Evolutionary conservation across 2,797 vertebrate genomes (phyloP).

Genomic region (Lacerta bilineata): DNA sequence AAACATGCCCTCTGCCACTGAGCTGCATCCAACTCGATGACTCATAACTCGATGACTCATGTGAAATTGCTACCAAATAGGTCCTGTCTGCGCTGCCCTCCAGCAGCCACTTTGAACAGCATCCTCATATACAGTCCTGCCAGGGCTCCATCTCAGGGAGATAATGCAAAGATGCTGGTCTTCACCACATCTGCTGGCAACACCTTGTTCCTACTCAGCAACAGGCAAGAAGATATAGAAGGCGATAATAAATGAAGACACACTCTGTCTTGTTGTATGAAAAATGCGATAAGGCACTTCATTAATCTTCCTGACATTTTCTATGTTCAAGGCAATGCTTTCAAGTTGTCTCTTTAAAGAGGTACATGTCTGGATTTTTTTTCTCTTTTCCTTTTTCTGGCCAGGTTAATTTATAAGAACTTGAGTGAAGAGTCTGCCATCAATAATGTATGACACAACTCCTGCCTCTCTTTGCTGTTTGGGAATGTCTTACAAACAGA

Average conservation of each 20-base stretch:
- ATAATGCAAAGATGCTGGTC: not conserved
- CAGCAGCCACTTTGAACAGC: not conserved
- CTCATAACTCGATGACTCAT: too few species aligned
- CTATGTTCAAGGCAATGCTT: slow-evolving; percentile 26
- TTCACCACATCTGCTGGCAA: not conserved
- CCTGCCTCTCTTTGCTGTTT: slow-evolving; percentile 8
- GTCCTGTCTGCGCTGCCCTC: not conserved
- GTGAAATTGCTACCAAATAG: not conserved
- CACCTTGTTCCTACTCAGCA: not conserved
- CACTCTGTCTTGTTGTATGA: slow-evolving; percentile 34
- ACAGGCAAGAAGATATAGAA: slow-evolving; percentile 13
- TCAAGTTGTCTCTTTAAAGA: slow-evolving; percentile 41
- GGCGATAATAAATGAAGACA: slow-evolving; percentile 47
- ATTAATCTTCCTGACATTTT: slow-evolving; percentile 50
- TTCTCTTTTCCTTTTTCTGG: not conserved
- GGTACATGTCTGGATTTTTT: not conserved
- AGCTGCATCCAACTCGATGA: not conserved
- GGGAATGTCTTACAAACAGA: slow-evolving; percentile 30
- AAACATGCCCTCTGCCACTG: too few species aligned
- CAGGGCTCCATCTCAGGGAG: not conserved
- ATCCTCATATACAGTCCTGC: not conserved
- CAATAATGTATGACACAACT: not conserved
- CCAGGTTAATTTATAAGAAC: slow-evolving; percentile 14
- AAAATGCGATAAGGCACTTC: slow-evolving; percentile 36
- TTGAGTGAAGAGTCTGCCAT: slow-evolving; percentile 3